Conservation (phyloP, 1,140 invertebrate genomes). For the Copidosoma floridanum region DNA sequence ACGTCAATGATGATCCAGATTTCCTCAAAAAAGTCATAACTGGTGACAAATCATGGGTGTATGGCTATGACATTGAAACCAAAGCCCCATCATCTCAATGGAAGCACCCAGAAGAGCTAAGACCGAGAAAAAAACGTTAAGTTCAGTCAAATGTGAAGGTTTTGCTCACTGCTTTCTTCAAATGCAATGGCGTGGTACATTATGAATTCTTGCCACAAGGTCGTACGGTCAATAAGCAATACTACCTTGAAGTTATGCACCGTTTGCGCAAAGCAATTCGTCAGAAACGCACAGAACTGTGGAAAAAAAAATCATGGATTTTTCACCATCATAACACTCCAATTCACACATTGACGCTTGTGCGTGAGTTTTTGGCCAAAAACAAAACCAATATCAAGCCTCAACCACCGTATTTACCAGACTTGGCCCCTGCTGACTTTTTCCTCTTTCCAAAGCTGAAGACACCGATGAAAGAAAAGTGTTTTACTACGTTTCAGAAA, state of each 20-base stretch:
- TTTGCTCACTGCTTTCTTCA: too few relatives aligned
- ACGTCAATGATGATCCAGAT: conserved; percentile 34
- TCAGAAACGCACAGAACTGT: conserved; percentile 22
- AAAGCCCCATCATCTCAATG: conserved; percentile 22
- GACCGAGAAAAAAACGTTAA: conserved; percentile 24
- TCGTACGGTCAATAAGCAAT: too few relatives aligned
- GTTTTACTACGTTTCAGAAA: too few relatives aligned
- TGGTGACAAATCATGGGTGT: conserved; percentile 39
- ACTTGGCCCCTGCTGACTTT: conserved; percentile 1
- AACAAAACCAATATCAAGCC: conserved; percentile 1
- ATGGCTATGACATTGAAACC: conserved; percentile 17
- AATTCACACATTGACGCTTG: conserved; percentile 2
- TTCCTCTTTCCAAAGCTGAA: too few relatives aligned
- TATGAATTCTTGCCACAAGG: too few relatives aligned
- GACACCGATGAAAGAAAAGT: too few relatives aligned
- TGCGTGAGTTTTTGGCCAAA: conserved; percentile 20
- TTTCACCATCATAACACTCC: conserved; percentile 20
- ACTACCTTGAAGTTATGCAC: too few relatives aligned
- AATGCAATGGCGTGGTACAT: too few relatives aligned
- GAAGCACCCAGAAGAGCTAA: conserved; percentile 5
- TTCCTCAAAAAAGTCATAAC: too few relatives aligned
- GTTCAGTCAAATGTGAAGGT: too few relatives aligned
- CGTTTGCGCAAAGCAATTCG: too few relatives aligned
- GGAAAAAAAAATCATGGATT: conserved; percentile 12
- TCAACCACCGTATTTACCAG: conserved; percentile 23